Evolutionary conservation across 1,140 invertebrate genomes (phyloP).

Genomic region (Eufriesea mexicana): DNA sequence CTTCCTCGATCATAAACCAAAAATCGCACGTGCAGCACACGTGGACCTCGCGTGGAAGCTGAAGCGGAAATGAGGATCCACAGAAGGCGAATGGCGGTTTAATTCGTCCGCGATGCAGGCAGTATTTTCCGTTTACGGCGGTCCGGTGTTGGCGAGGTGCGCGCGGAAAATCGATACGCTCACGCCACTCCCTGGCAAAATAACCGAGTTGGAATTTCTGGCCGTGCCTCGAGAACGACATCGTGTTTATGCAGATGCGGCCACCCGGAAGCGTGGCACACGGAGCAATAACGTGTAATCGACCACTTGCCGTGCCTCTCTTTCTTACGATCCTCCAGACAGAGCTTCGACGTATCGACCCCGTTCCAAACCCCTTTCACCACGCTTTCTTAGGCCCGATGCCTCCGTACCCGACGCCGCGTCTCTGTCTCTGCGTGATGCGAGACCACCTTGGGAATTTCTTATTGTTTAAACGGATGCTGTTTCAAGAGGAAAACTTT

Average conservation of each 20-base stretch:
- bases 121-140: conserved; percentile 56
- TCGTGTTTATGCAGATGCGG: conserved; percentile 56
- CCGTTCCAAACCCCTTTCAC: neutral
- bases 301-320: neutral
- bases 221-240: conserved; percentile 38
- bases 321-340: neutral
- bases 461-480: too few relatives aligned
- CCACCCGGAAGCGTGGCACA: conserved; percentile 25
- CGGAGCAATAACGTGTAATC: conserved; percentile 48
- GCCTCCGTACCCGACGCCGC: neutral
- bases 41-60: neutral
- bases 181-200: conserved; percentile 66
- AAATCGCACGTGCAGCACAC: neutral
- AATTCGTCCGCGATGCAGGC: conserved; percentile 37
- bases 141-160: conserved; percentile 32
- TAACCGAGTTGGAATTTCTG: conserved; percentile 59
- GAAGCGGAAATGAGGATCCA: too few relatives aligned
- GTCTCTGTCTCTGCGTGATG: too few relatives aligned
- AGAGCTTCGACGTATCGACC: neutral
- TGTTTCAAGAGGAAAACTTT: too few relatives aligned
- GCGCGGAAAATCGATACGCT: conserved; percentile 61
- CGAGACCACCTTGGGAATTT: too few relatives aligned
- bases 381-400: neutral
- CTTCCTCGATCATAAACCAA: too few relatives aligned
- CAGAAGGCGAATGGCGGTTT: conserved; percentile 1